A percentile compares a stretch with the other conserved stretches of the same genome.
Conservation (phyloP, 30 jellyfish, hydroid and myxozoan genomes). For the Aurelia coerulea region DNA sequence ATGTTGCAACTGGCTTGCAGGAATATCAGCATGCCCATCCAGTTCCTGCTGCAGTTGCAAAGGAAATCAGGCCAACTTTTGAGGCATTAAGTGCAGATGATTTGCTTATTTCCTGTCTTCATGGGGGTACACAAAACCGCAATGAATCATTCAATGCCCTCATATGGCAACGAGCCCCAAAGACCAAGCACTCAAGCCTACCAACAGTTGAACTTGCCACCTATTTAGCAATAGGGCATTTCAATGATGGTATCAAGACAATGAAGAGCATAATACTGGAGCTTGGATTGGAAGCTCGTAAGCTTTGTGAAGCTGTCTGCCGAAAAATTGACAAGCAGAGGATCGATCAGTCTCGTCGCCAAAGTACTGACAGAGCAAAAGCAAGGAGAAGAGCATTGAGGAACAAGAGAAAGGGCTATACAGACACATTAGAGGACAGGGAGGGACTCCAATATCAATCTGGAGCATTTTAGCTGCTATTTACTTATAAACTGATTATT, state of each 20-base stretch:
- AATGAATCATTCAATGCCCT: conserved; percentile 37
- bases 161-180: conserved; percentile 33
- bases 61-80: not conserved
- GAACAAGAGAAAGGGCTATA: not conserved
- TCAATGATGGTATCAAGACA: conserved; percentile 17
- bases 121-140: conserved; percentile 46
- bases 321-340: conserved; percentile 6
- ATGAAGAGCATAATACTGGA: not conserved
- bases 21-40: not conserved
- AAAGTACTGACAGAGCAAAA: not conserved
- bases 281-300: not conserved
- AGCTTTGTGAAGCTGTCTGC: not conserved
- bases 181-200: conserved; percentile 10
- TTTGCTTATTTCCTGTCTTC: not conserved
- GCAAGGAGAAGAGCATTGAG: conserved; percentile 13
- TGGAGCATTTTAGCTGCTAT: conserved; percentile 6
- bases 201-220: conserved; percentile 7
- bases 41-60: conserved; percentile 18
- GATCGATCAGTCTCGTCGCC: not conserved
- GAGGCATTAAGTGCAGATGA: conserved; percentile 7
- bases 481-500: not conserved
- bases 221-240: conserved; percentile 16
- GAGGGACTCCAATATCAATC: conserved; percentile 33
- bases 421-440: conserved; percentile 13
- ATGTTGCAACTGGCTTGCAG: not conserved